These are phyloP conservation scores for Galeruca laticollis DNA, from an alignment of 2,888 invertebrate species.

Conservation along the genomic window DNA sequence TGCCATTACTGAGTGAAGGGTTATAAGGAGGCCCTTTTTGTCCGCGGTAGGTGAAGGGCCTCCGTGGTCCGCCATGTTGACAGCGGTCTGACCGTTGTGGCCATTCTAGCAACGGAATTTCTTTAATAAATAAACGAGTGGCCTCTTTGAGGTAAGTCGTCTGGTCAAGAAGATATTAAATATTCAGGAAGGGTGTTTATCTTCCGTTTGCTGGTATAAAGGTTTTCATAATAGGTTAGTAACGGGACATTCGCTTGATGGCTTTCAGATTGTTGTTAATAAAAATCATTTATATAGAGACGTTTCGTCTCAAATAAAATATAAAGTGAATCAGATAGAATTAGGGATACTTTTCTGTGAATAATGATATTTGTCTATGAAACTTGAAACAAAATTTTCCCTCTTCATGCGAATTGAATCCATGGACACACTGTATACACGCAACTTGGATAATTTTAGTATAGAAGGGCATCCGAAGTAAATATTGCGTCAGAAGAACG, in stretches of 20 bases:
- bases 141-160: conserved; percentile 35
- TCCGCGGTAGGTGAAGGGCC: conserved; percentile 42
- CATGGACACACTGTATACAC: too few relatives aligned
- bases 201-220: conserved; percentile 14
- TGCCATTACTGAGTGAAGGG: conserved; percentile 7
- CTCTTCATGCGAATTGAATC: too few relatives aligned
- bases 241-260: background rate
- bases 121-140: conserved; percentile 41
- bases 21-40: conserved; percentile 41
- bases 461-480: too few relatives aligned
- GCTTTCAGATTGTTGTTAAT: too few relatives aligned
- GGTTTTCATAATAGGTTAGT: background rate
- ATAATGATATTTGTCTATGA: too few relatives aligned
- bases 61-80: conserved; percentile 44
- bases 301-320: too few relatives aligned
- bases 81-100: conserved; percentile 52
- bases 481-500: too few relatives aligned
- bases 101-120: conserved; percentile 33
- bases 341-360: too few relatives aligned
- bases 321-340: too few relatives aligned
- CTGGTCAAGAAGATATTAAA: conserved; percentile 35
- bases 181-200: conserved; percentile 32
- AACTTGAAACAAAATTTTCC: too few relatives aligned
- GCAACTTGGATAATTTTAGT: too few relatives aligned
- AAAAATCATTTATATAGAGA: too few relatives aligned